Evolutionary conservation across 2,797 vertebrate genomes (phyloP), one percentile per base, ranked within the genome.

Genomic region (Rhodeus uyekii): DNA sequence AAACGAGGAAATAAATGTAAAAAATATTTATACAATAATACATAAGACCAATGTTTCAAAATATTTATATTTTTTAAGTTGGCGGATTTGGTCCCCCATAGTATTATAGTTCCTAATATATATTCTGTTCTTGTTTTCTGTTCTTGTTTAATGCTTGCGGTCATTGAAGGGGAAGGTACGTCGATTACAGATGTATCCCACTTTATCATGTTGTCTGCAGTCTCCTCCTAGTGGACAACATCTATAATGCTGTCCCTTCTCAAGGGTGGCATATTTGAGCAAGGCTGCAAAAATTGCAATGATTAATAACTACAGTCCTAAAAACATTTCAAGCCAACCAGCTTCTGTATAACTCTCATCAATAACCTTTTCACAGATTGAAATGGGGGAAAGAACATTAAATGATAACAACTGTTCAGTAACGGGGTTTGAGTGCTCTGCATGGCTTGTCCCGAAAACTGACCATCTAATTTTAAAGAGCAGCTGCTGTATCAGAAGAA

Each of bases 111-210:
- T 93, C 91, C 90, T 94, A 84, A 80, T 91, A 18, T 93, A 86
- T 93, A 86, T 94, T 95, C 90, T 95, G 92, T 92, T 93, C 89
- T 94, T 93, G 91, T 93, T 93, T 94, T 91, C 92, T 91, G 92
- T 90, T 89, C 92, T 95, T 94, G 92, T 92, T 95, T 92, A 91
- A 92, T 91, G 89, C 92, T 95, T 93, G 91, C 93, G 94, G 92
- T 85, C 93, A 93, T 91, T 92, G 94, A 94, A 92, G 94, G 94
- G 89, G 94, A 95, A 95, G 94, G 94, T 95, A 95, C 87, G 94
- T 95, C 82, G 80, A 90, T 78, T 69, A 87, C 80, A 87, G 89
- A 90, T 88, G 88, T 84, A 73, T 82, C 69, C 48, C 81, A 76
- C 89, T 92, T 81, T 60, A 89, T 89, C 87, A 46, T 90, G 77